A percentile compares a stretch with the other conserved stretches of the same genome.
Conservation (phyloP, 2,888 invertebrate species). For the Danaus chrysippus region DNA sequence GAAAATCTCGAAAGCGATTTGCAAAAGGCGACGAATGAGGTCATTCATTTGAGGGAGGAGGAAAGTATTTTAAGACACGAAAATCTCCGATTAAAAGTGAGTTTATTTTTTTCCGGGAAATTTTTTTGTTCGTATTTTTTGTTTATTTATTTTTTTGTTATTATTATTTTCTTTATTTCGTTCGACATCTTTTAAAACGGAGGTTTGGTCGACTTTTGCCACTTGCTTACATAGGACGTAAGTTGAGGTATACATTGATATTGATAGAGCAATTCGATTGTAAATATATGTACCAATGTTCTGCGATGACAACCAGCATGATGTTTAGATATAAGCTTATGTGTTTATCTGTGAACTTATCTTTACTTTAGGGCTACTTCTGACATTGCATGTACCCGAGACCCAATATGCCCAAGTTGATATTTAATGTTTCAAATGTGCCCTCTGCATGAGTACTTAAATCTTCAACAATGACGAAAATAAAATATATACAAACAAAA, state of each 20-base stretch:
- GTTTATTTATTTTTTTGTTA: conserved; percentile 8
- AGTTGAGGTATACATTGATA: conserved; percentile 3
- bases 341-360: no score
- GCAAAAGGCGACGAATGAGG: conserved; percentile 85
- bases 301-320: no score
- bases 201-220: conserved; percentile 23
- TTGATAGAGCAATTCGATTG: background rate
- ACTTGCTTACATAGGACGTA: conserved; percentile 22
- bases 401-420: no score
- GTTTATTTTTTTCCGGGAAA: conserved; percentile 32
- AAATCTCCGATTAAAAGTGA: conserved; percentile 90
- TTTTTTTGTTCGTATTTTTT: conserved; percentile 13
- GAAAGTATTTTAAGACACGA: conserved; percentile 90
- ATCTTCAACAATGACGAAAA: no score
- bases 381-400: no score
- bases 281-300: background rate
- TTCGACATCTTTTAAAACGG: background rate
- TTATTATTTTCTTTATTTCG: conserved; percentile 10
- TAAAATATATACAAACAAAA: no score
- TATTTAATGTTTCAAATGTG: no score
- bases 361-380: no score
- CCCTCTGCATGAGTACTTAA: no score
- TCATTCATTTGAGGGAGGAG: conserved; percentile 87
- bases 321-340: no score
- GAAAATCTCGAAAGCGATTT: conserved; percentile 71